phyloP scores from a whole-genome alignment of 1,140 invertebrate species.

The Sitophilus oryzae region DNA sequence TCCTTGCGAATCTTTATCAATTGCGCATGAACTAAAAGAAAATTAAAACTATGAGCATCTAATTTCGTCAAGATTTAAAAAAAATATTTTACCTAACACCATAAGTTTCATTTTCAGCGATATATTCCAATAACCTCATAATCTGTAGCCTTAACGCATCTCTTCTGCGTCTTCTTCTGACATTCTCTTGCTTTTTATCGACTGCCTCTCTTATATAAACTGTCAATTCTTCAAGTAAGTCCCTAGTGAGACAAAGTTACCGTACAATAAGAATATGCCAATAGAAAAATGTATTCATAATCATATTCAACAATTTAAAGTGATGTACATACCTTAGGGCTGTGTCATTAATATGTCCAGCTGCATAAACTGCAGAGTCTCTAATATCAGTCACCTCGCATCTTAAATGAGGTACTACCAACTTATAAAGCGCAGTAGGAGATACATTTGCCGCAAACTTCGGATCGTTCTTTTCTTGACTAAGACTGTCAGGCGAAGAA shows the following conservation, averaged over 20 bases:
- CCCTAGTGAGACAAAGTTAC: conserved; percentile 55
- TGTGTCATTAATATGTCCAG: conserved; percentile 88
- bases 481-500: conserved; percentile 81
- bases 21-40: conserved; percentile 61
- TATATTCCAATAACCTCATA: conserved; percentile 83
- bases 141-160: conserved; percentile 90
- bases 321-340: conserved; percentile 75
- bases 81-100: conserved; percentile 47
- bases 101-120: conserved; percentile 89
- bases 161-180: conserved; percentile 77
- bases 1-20: conserved; percentile 76
- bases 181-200: conserved; percentile 97
- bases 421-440: conserved; percentile 82
- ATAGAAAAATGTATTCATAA: too few relatives aligned
- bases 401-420: conserved; percentile 79
- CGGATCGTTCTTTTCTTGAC: conserved; percentile 63
- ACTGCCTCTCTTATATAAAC: conserved; percentile 89
- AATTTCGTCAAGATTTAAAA: too few relatives aligned
- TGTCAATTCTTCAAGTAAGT: conserved; percentile 93
- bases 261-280: background rate
- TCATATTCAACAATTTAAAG: background rate
- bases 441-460: conserved; percentile 58
- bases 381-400: conserved; percentile 90
- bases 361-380: conserved; percentile 86
- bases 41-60: too few relatives aligned